Conservation (phyloP, 1,140 invertebrate species). For the Zaprionus lachaisei region DNA sequence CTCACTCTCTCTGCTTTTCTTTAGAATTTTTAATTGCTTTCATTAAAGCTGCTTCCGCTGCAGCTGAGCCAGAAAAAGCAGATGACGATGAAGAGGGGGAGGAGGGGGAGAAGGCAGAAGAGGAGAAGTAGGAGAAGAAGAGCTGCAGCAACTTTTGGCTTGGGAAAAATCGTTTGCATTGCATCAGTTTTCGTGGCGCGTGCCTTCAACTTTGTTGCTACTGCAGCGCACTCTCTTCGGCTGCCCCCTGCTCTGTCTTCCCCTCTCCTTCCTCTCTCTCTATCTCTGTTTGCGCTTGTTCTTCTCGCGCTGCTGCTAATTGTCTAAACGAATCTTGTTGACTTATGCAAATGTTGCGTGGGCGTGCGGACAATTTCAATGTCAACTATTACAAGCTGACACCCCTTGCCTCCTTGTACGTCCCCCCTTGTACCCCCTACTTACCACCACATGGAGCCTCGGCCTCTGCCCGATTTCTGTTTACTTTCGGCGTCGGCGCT, state of each 20-base stretch:
- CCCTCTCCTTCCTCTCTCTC: conserved; percentile 2
- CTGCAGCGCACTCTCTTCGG: neutral
- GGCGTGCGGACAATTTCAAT: conserved; percentile 37
- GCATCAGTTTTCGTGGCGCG: conserved; percentile 60
- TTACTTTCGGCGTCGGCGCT: conserved; percentile 75
- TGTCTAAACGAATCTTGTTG: conserved; percentile 49
- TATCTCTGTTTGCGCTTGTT: conserved; percentile 57
- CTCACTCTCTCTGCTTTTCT: neutral
- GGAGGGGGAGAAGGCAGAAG: neutral
- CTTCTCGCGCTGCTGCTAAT: conserved; percentile 63
- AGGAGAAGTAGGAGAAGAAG: neutral
- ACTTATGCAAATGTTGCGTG: conserved; percentile 57
- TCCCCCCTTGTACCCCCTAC: conserved; percentile 34
- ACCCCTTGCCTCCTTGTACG: neutral
- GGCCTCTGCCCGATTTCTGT: conserved; percentile 80
- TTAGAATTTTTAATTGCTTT: conserved; percentile 80
- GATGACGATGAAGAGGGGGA: neutral
- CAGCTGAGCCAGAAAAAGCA: conserved; percentile 17
- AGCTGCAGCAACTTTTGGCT: neutral
- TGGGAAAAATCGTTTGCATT: conserved; percentile 26
- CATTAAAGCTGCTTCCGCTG: conserved; percentile 67
- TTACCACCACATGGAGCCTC: conserved; percentile 85
- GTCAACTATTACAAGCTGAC: conserved; percentile 20
- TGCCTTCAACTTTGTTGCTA: conserved; percentile 41
- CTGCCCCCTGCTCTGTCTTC: neutral